These are phyloP conservation scores for Nemurella pictetii DNA, from an alignment of 2,888 invertebrate species.

Conservation along the genomic window DNA sequence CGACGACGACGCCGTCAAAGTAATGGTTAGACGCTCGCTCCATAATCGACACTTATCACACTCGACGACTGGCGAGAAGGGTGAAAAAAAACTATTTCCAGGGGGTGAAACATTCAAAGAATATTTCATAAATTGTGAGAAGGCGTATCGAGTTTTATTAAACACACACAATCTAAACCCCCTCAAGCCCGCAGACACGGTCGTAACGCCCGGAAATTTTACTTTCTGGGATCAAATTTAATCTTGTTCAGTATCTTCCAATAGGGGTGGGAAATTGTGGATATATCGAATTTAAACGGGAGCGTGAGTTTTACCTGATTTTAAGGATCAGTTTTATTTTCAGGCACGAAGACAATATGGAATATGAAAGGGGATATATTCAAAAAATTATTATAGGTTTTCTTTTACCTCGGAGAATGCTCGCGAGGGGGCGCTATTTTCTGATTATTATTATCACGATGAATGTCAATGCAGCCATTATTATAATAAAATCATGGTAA, in stretches of 20 bases:
- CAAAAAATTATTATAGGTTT: not conserved
- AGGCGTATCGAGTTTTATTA: conserved; percentile 22
- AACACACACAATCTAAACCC: conserved; percentile 5
- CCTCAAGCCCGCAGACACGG: not conserved
- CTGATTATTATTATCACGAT: not conserved
- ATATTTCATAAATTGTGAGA: conserved; percentile 28
- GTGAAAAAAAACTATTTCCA: conserved; percentile 16
- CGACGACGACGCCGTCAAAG: not conserved
- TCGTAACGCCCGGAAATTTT: conserved; percentile 7
- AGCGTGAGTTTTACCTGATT: conserved; percentile 31
- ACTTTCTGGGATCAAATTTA: conserved; percentile 26
- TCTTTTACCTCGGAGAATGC: not conserved
- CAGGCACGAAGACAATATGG: not conserved
- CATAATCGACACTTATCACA: conserved; percentile 31
- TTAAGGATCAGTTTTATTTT: conserved; percentile 20
- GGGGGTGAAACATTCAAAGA: conserved; percentile 28
- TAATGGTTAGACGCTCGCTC: not conserved
- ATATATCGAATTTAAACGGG: conserved; percentile 23
- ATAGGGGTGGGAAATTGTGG: conserved; percentile 11
- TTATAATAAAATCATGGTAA: not conserved
- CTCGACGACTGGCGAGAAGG: conserved; percentile 7
- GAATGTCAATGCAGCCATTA: not conserved
- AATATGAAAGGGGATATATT: not conserved
- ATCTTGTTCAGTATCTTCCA: conserved; percentile 10
- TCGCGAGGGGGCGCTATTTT: not conserved